These are phyloP conservation scores for Passer montanus DNA, from an alignment of 2,113 vertebrate genomes.

Conservation along the genomic window DNA sequence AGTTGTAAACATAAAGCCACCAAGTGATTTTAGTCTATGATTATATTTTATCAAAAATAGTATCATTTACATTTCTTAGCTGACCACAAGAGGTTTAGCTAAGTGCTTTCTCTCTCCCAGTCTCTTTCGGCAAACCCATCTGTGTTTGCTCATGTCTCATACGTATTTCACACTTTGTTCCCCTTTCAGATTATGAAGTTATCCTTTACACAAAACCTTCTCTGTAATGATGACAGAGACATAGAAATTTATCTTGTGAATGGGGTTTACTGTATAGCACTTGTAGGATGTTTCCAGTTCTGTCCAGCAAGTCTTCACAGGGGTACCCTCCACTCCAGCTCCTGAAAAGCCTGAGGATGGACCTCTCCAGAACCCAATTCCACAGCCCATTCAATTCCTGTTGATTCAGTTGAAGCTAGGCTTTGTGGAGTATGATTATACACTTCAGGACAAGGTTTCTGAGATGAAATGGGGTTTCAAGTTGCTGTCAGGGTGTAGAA, in stretches of 20 bases:
- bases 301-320: not conserved
- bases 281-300: not conserved
- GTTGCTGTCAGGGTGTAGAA: not conserved
- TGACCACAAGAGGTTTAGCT: conserved; percentile 34
- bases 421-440: not conserved
- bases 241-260: not conserved
- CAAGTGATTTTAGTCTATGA: not conserved
- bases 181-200: not conserved
- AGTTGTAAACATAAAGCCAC: not conserved
- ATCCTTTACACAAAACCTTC: not conserved
- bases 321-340: not conserved
- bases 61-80: conserved; percentile 4
- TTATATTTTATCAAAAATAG: conserved; percentile 8
- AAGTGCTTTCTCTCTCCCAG: conserved; percentile 14
- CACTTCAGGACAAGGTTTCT: not conserved
- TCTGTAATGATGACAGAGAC: not conserved
- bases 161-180: conserved; percentile 22
- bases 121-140: conserved; percentile 4
- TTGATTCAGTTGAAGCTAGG: not conserved
- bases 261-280: not conserved
- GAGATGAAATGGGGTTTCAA: not conserved
- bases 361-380: not conserved
- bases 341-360: not conserved
- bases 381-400: not conserved
- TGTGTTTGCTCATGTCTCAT: conserved; percentile 14